phyloP scores from a whole-genome alignment of 2,888 invertebrate species.

The Polydrusus pterygomalis region DNA sequence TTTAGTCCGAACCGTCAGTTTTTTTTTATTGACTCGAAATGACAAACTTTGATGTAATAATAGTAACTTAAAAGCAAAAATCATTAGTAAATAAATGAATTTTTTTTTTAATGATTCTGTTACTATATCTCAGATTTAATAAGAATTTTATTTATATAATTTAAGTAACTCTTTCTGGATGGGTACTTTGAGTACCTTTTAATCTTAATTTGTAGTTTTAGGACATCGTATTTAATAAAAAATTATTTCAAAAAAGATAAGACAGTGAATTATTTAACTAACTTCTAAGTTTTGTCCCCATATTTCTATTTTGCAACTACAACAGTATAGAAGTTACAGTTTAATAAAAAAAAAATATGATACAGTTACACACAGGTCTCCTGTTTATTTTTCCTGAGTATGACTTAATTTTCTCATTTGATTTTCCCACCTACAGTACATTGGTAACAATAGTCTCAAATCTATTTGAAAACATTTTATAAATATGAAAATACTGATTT shows the following conservation, averaged over 20 bases:
- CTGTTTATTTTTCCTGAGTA: slow-evolving; percentile 47
- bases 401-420: slow-evolving; percentile 41
- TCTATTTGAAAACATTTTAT: too few species aligned
- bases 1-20: slow-evolving; percentile 23
- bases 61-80: slow-evolving; percentile 9
- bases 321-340: background rate
- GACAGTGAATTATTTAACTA: slow-evolving; percentile 41
- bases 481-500: too few species aligned
- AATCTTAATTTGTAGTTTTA: slow-evolving; percentile 48
- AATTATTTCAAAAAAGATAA: slow-evolving; percentile 43
- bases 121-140: slow-evolving; percentile 32
- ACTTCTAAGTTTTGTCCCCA: slow-evolving; percentile 13
- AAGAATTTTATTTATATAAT: slow-evolving; percentile 45
- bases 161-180: slow-evolving; percentile 32
- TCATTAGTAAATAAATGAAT: slow-evolving; percentile 25
- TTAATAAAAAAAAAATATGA: background rate
- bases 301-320: slow-evolving; percentile 28
- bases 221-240: slow-evolving; percentile 50
- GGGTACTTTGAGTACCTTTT: slow-evolving; percentile 50
- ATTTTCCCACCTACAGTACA: background rate
- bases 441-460: too few species aligned
- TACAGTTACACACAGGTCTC: slow-evolving; percentile 26
- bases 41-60: slow-evolving; percentile 26
- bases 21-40: slow-evolving; percentile 6
- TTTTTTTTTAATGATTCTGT: slow-evolving; percentile 16